Evolutionary conservation across 2,797 vertebrate species (phyloP), one percentile per base, ranked within the genome.

Genomic region (Melanotaenia maccullochi): DNA sequence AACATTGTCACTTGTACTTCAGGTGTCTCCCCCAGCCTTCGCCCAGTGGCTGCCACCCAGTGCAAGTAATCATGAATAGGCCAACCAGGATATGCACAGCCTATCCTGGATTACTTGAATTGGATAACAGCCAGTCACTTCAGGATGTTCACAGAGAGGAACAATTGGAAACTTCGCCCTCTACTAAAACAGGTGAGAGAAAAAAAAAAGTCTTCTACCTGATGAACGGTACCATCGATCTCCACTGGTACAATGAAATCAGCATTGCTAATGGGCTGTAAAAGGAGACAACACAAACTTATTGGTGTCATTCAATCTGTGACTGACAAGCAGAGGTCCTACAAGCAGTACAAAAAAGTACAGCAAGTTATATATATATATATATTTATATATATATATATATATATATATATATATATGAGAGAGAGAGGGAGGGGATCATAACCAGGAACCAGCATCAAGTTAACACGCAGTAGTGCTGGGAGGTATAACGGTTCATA

Each of bases 41-140:
- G 86, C 60, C 33, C 74, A 75, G 86, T 60, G 59, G 93, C 85
- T 85, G 90, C 92, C 89, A 94, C 94, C 97, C 93, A 95, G 96
- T 95, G 95, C 98, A 99, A 99, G 98, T 98, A 99, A 97, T 96
- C 97, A 83, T 95, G 97, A 96, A 98, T 95, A 99, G 98, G 98
- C 98, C 96, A 95, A 92, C 90, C 87, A 92, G 91, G 93, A 95
- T 79, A 93, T 89, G 95, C 93, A 98, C 97, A 99, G 97, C 97
- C 97, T 99, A 99, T 99, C 98, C 98, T 99, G 97, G 98, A 98
- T 99, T 99, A 99, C 98, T 99, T 99, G 98, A 99, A 99, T 93
- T 89, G 90, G 96, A 96, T 94, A 90, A 94, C 94, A 92, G 94
- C 94, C 90, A 64, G 22, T 85, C 61, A 79, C 81, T 60, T 69